Evolutionary conservation across 2,888 invertebrate genomes (phyloP).

Genomic region (Hemistola chrysoprasaria): DNA sequence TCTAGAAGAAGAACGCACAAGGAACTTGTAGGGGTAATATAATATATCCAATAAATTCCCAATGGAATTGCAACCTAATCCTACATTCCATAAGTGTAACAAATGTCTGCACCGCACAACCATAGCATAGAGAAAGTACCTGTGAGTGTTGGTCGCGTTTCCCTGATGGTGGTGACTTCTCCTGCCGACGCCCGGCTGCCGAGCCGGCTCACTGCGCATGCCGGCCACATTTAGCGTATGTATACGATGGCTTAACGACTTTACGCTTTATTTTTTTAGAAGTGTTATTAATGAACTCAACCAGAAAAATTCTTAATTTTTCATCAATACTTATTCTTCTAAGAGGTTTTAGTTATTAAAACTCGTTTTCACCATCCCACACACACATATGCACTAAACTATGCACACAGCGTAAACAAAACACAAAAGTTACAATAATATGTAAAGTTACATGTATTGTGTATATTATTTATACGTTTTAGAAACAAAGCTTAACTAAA

Average conservation of each 20-base stretch:
- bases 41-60: too few species aligned
- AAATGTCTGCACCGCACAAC: constrained; percentile 18
- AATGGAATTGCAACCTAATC: too few species aligned
- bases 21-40: too few species aligned
- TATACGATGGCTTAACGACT: constrained; percentile 20
- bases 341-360: not conserved
- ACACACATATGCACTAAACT: constrained; percentile 61
- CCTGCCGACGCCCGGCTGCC: constrained; percentile 65
- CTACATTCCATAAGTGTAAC: not conserved
- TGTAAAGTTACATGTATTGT: constrained; percentile 7
- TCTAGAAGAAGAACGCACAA: too few species aligned
- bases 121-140: constrained; percentile 20
- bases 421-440: constrained; percentile 41
- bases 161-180: constrained; percentile 59
- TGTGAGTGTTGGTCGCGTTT: constrained; percentile 53
- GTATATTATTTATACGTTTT: constrained; percentile 11
- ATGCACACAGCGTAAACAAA: constrained; percentile 70
- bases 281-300: too few species aligned
- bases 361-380: constrained; percentile 24
- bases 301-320: too few species aligned
- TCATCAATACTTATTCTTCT: too few species aligned
- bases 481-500: constrained; percentile 14
- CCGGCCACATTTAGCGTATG: constrained; percentile 33
- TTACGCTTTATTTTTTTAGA: not conserved
- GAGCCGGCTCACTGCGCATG: constrained; percentile 78